Base-by-base conservation (phyloP, 1,140 invertebrate species). In the Drosophila funebris region DNA sequence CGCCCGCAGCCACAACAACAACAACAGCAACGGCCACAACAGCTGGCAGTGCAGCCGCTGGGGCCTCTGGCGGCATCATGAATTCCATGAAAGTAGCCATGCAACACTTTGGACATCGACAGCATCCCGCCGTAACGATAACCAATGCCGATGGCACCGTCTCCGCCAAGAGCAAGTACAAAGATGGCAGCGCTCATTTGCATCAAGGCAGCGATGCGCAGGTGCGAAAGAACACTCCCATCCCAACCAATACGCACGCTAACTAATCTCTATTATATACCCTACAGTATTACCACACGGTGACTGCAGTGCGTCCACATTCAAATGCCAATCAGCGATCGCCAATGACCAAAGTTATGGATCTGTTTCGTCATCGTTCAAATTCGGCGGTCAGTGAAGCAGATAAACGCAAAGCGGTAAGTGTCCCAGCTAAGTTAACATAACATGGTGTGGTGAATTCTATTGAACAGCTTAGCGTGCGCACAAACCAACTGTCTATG, bases 291-390 rank as follows among this genome's bases (percentile, higher is more conserved):
- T 95, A 95, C 79, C 94, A 95, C 78, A 95, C 94, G 14, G 93
- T 95, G 36, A 94, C 94, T n/a, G 93, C 93, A 9, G 94, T 93
- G 37, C 87, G 93, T 11, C 93, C 44, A 87, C 92, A 16, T 70
- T 80, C 78, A 31, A 92, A n/a, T 69, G 91, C 80, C 53, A 74
- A 64, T 58, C 83, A 77, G 37, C 92, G 93, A 70, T 96, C 95
- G 78, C 95, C 96, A 6, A 96, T 97, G 90, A 95, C 95, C 60
- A 97, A 97, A 93, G 96, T 98, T 39, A 97, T 97, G 94, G 96
- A 98, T 91, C 95, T 98, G 76, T 97, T 98, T 90, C 94, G 96
- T 41, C 95, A 96, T 84, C 93, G 96, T 71, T 95, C 96, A 56
- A 95, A 96, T 76, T 95, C 95, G 78, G 94, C 94, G 48, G 92